Conservation (phyloP, 2,888 invertebrate species). For the Ichneumon xanthorius region DNA sequence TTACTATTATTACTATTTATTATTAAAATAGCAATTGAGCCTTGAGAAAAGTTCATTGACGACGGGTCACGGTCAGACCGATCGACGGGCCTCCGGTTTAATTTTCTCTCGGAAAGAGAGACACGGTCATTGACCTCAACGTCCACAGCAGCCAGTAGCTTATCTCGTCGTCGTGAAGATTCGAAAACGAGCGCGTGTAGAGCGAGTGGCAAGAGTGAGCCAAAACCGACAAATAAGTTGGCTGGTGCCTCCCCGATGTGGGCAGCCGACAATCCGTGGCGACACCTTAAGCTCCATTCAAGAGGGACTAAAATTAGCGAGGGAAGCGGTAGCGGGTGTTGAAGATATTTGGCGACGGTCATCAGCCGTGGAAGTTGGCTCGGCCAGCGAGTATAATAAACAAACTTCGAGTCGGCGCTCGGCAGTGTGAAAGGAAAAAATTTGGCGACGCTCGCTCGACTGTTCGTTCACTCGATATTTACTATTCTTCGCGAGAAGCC, state of each 20-base stretch:
- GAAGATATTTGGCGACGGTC: slow-evolving; percentile 63
- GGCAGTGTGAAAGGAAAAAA: neutral
- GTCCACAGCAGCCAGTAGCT: slow-evolving; percentile 40
- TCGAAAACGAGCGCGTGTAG: slow-evolving; percentile 61
- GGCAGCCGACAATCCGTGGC: slow-evolving; percentile 6
- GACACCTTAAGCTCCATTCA: slow-evolving; percentile 69
- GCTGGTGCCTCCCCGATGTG: neutral
- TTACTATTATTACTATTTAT: neutral
- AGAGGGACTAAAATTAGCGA: slow-evolving; percentile 76
- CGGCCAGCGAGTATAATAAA: neutral
- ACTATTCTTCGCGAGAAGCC: too few relatives aligned
- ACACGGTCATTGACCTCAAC: slow-evolving; percentile 60
- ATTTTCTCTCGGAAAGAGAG: slow-evolving; percentile 27
- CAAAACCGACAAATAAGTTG: neutral
- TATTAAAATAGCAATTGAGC: neutral
- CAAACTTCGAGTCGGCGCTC: neutral
- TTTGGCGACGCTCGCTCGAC: too few relatives aligned
- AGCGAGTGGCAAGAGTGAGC: neutral
- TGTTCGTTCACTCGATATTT: too few relatives aligned
- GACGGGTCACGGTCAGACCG: neutral
- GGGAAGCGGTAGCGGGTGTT: slow-evolving; percentile 63
- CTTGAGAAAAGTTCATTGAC: neutral
- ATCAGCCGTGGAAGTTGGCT: slow-evolving; percentile 33
- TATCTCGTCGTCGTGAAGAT: slow-evolving; percentile 70
- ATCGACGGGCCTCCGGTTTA: neutral